These are phyloP conservation scores for Palloptera scutellata DNA, from an alignment of 2,888 invertebrate species.

Conservation along the genomic window DNA sequence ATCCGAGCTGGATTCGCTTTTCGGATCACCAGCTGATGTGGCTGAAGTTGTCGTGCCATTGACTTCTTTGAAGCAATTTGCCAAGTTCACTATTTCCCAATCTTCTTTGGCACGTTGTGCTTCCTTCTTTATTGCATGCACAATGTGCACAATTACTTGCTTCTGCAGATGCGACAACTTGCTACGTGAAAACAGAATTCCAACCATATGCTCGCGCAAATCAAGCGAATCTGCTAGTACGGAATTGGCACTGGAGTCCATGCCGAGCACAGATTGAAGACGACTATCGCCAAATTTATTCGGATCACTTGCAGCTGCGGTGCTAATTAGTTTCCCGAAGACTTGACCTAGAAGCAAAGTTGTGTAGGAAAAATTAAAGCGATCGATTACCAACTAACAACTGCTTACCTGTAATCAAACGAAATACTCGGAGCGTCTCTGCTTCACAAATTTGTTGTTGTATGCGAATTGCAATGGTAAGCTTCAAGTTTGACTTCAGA, in stretches of 20 bases:
- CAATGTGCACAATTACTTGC: slow-evolving; percentile 90
- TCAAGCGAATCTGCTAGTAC: slow-evolving; percentile 70
- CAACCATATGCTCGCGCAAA: slow-evolving; percentile 94
- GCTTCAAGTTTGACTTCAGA: slow-evolving; percentile 53
- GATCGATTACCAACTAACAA: too few relatives aligned
- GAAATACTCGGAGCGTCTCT: slow-evolving; percentile 91
- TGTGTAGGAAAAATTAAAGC: neutral
- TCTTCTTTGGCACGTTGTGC: slow-evolving; percentile 86
- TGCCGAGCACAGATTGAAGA: slow-evolving; percentile 45
- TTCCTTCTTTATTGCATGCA: slow-evolving; percentile 90
- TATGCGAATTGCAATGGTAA: slow-evolving; percentile 66
- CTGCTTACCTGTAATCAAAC: slow-evolving; percentile 75
- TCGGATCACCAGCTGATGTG: slow-evolving; percentile 44
- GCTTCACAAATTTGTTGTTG: slow-evolving; percentile 89
- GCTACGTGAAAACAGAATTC: slow-evolving; percentile 92
- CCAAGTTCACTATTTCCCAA: slow-evolving; percentile 76
- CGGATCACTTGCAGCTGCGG: slow-evolving; percentile 56
- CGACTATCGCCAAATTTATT: slow-evolving; percentile 35
- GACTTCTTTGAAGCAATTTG: slow-evolving; percentile 49
- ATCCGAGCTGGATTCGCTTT: slow-evolving; percentile 54
- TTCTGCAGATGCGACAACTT: slow-evolving; percentile 92
- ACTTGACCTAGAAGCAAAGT: slow-evolving; percentile 68
- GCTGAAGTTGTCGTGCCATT: slow-evolving; percentile 44
- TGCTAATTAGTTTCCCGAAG: slow-evolving; percentile 84
- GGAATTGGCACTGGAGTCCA: slow-evolving; percentile 55